phyloP scores from a whole-genome alignment of 2,113 vertebrate species.

The Ciconia boyciana region DNA sequence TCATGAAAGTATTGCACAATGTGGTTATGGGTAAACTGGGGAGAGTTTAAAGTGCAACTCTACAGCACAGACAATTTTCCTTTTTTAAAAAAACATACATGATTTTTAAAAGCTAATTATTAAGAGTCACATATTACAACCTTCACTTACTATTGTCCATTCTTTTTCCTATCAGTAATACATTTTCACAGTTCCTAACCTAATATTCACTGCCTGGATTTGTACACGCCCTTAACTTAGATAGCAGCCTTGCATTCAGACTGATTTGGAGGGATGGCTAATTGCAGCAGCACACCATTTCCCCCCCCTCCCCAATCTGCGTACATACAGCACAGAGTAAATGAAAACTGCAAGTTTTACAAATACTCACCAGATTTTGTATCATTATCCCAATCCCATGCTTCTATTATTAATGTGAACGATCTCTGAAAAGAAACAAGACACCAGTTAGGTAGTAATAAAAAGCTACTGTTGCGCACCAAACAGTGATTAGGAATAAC shows the following conservation, averaged over 20 bases:
- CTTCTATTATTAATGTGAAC: conserved; percentile 91
- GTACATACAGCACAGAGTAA: background rate
- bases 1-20: background rate
- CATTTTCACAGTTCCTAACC: background rate
- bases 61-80: background rate
- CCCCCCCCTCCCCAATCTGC: accelerated
- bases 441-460: background rate
- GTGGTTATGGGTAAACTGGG: background rate
- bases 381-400: conserved; percentile 92
- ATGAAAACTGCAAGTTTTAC: background rate
- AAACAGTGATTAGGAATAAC: background rate
- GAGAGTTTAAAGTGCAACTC: background rate
- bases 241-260: background rate
- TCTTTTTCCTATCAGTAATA: background rate
- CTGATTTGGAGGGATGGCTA: background rate
- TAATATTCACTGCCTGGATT: background rate
- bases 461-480: background rate
- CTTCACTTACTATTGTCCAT: background rate
- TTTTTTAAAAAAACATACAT: no score
- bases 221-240: background rate
- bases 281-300: background rate
- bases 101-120: background rate
- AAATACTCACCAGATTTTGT: conserved; percentile 84
- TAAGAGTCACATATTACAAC: background rate
- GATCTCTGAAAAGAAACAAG: conserved; percentile 79